Percentiles rank a stretch among this genome's conserved stretches.
Conservation (phyloP, 2,113 vertebrate species). For the Malurus cyaneus region DNA sequence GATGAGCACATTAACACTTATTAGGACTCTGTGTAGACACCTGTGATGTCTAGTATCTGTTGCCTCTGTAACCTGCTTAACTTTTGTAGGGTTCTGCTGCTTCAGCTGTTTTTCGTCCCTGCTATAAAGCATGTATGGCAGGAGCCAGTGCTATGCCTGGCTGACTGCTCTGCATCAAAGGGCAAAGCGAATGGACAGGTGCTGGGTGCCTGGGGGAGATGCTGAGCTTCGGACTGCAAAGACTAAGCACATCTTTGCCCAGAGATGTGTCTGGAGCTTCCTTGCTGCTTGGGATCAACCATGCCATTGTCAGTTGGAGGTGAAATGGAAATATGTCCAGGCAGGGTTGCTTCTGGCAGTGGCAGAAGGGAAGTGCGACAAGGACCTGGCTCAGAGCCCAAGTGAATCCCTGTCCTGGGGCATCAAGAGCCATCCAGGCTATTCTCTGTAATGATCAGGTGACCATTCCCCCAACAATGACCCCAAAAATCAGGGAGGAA, state of each 20-base stretch:
- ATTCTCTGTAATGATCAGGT: not conserved
- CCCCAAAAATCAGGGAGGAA: not conserved
- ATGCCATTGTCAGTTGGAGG: not conserved
- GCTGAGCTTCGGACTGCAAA: not conserved
- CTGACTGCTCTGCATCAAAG: not conserved
- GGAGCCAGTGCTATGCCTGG: not conserved
- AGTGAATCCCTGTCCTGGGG: not conserved
- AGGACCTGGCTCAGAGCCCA: not conserved
- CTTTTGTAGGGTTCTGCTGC: not conserved
- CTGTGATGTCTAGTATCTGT: not conserved
- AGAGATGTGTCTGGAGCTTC: not conserved
- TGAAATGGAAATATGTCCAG: not conserved
- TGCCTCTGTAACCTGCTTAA: not conserved
- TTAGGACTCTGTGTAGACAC: not conserved
- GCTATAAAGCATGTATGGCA: not conserved
- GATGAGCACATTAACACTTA: not conserved
- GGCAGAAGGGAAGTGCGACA: not conserved
- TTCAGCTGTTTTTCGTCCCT: not conserved
- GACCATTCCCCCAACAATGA: not conserved
- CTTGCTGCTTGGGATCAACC: not conserved
- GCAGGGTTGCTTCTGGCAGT: not conserved
- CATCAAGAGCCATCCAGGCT: not conserved
- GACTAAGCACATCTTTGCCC: not conserved
- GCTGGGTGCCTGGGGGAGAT: not conserved
- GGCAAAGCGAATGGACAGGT: accelerated